These are phyloP conservation scores for Narcine bancroftii DNA, from an alignment of 2,113 vertebrate genomes.

Conservation along the genomic window DNA sequence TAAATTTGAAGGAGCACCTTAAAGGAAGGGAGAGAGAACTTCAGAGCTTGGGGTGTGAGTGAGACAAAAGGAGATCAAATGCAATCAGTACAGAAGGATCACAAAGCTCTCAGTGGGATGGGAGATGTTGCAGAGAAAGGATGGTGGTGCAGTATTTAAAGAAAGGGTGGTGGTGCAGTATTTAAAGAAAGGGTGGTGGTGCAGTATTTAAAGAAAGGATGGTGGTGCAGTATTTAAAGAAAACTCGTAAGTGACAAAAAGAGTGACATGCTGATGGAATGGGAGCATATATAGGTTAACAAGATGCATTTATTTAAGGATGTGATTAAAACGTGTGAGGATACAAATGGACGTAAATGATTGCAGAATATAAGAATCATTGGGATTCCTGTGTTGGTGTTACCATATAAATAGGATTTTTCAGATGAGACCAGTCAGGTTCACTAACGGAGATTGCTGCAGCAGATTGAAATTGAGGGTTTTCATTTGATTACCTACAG, in stretches of 20 bases:
- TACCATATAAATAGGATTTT: neutral
- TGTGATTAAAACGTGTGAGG: neutral
- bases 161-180: no score
- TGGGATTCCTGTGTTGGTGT: neutral
- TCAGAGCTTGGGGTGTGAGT: neutral
- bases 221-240: no score
- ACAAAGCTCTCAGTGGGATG: neutral
- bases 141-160: no score
- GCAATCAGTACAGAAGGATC: neutral
- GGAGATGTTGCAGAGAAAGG: neutral
- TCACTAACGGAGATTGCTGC: neutral
- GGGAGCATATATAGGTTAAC: neutral
- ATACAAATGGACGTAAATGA: neutral
- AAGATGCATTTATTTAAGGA: neutral
- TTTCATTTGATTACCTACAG: conserved; percentile 1
- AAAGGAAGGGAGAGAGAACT: neutral
- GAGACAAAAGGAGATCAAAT: neutral
- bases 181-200: no score
- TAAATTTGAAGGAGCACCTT: neutral
- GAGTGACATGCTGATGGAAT: neutral
- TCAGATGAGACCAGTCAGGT: neutral
- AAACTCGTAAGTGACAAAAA: no score
- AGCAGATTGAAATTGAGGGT: neutral
- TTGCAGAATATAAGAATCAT: neutral
- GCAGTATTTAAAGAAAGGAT: no score